Conservation (phyloP, 2,797 vertebrate species). For the Chloroceryle amazona region DNA sequence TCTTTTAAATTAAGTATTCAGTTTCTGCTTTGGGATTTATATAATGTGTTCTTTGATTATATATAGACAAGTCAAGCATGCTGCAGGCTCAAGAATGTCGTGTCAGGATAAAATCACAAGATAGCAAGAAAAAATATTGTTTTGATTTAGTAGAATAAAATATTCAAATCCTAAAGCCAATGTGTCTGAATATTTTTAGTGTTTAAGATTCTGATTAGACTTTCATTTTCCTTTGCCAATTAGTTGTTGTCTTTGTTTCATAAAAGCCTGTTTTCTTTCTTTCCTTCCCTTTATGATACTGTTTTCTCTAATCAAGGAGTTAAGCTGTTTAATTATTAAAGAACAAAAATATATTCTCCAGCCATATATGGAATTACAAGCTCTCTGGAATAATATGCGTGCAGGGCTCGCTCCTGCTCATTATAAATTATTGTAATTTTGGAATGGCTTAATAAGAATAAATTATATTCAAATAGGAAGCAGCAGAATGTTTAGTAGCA, state of each 20-base stretch:
- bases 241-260: not conserved
- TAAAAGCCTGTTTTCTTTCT: not conserved
- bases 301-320: conserved; percentile 15
- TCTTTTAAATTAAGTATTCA: conserved; percentile 25
- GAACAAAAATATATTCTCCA: not conserved
- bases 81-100: conserved; percentile 13
- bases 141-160: conserved; percentile 25
- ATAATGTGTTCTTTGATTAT: conserved; percentile 24
- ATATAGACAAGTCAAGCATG: conserved; percentile 25
- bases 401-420: not conserved
- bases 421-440: conserved; percentile 36
- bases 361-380: not conserved
- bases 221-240: not conserved
- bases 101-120: conserved; percentile 8
- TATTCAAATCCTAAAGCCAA: not conserved
- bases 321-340: conserved; percentile 37
- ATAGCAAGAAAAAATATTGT: not conserved
- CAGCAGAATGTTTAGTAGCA: not conserved
- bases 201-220: not conserved
- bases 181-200: not conserved
- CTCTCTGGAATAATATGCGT: not conserved
- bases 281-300: not conserved
- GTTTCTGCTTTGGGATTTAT: conserved; percentile 40
- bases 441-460: conserved; percentile 4
- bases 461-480: not conserved